Evolutionary conservation across 64 coral and sea anemone species (phyloP).

Genomic region (Pocillopora damicornis): DNA sequence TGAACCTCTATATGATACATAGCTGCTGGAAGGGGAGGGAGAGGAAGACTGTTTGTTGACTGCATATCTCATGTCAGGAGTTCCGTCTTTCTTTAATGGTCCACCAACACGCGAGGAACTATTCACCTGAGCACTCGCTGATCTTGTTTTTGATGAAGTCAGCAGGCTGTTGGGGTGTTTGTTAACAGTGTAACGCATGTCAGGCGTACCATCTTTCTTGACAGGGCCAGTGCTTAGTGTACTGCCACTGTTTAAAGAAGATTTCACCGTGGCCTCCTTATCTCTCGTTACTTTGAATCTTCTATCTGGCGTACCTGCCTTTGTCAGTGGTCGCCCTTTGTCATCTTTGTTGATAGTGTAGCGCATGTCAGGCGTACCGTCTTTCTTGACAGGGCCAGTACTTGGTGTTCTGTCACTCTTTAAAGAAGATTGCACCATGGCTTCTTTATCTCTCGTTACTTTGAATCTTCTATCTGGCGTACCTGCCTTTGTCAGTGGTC

Average conservation of each 20-base stretch:
- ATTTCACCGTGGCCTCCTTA: background rate
- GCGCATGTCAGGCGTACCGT: constrained; percentile 27
- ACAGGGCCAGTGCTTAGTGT: background rate
- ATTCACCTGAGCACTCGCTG: too few species aligned
- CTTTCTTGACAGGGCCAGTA: constrained; percentile 4
- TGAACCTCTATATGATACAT: too few species aligned
- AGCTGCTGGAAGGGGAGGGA: background rate
- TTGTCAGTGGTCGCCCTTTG: constrained; percentile 5
- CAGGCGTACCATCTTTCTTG: constrained; percentile 19
- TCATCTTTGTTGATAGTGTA: background rate
- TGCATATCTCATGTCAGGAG: constrained; percentile 25
- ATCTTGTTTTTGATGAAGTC: too few species aligned
- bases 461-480: constrained; percentile 44
- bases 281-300: constrained; percentile 33
- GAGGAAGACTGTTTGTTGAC: background rate
- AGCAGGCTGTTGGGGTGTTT: background rate
- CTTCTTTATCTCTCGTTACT: constrained; percentile 6
- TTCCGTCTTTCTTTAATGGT: constrained; percentile 10
- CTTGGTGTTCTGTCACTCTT: background rate
- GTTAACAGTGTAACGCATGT: constrained; percentile 22
- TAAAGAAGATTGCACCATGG: background rate
- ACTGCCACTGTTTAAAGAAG: background rate
- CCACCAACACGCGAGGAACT: background rate
- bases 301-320: constrained; percentile 28
- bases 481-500: constrained; percentile 29